Evolutionary conservation across 2,888 invertebrate genomes (phyloP), one percentile per base, ranked within the genome.

Genomic region (Tenthredo mesomela): DNA sequence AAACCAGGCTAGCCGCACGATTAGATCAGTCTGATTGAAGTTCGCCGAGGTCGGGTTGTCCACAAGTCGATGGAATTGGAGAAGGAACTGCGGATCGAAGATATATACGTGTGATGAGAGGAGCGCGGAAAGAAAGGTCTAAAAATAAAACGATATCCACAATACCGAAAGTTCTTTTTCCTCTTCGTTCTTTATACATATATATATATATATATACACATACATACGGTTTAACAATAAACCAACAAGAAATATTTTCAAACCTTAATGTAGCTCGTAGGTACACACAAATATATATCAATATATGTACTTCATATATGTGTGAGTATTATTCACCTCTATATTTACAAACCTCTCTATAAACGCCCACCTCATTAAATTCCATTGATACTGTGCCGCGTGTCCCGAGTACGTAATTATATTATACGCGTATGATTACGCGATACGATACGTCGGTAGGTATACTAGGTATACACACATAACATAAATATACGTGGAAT

Each of bases 1-100:
- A 21, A 43, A 43, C 43, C 73, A 73, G 21, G 21, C 21, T 43
- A 43, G 43, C 73, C 43, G n/a, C n/a, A 12, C 40, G 73, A 73
- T 73, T 73, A 43, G 73, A 73, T 73, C 73, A 73, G 73, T 5
- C 40, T 73, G 73, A 73, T 73, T 73, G 73, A 70, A 33, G 37
- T 71, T 71, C 40, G 40, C 40, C 9, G 40, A 21, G 73, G 43
- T 73, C 73, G 43, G 73, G 67, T 67, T 67, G 67, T 67, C 67
- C 67, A 18, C 67, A 67, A 67, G 67, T 33, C 67, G 67, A 67
- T 5, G 18, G 18, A 67, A 67, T 67, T 67, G 67, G 67, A 29
- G 67, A 18, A 67, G 29, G 33, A 33, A 67, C 33, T 67, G n/a
- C n/a, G 67, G 2, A 29, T 67, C 29, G 67, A 33, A 18, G 67